Conservation (phyloP, 92 coral and sea anemone genomes). For the Bergia sp. region DNA sequence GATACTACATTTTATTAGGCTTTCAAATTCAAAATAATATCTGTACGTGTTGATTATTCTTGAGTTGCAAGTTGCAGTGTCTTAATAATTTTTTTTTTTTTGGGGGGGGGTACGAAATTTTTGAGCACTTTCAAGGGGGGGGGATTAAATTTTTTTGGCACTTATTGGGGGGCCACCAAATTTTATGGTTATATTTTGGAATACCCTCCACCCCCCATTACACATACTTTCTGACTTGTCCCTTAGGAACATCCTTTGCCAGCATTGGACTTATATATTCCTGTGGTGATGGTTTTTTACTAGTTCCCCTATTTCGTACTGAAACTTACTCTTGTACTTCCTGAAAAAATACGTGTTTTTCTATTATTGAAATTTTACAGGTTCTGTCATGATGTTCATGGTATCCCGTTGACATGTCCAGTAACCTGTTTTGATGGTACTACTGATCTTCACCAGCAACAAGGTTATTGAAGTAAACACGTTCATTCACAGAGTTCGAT, state of each 20-base stretch:
- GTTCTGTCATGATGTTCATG: conserved; percentile 36
- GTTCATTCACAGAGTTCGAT: neutral
- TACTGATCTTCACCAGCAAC: conserved; percentile 66
- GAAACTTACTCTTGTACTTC: neutral
- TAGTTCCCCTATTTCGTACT: neutral
- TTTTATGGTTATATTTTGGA: too few relatives aligned
- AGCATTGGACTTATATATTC: too few relatives aligned
- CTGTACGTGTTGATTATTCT: conserved; percentile 5
- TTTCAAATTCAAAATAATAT: neutral
- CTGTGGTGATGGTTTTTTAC: neutral
- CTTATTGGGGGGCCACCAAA: too few relatives aligned
- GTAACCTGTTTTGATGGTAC: conserved; percentile 78
- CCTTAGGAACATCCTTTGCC: too few relatives aligned
- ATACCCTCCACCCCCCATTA: too few relatives aligned
- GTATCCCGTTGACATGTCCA: conserved; percentile 59
- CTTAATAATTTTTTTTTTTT: too few relatives aligned
- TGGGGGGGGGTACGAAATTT: too few relatives aligned
- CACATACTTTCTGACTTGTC: too few relatives aligned
- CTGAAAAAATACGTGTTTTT: neutral
- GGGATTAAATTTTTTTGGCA: too few relatives aligned
- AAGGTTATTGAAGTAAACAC: conserved; percentile 34
- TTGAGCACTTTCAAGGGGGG: too few relatives aligned
- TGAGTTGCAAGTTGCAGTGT: too few relatives aligned
- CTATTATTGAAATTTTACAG: conserved; percentile 30
- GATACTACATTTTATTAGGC: neutral